Evolutionary conservation across 2,888 invertebrate species (phyloP), one percentile per base, ranked within the genome.

Genomic region (Notocelia uddmanniana): DNA sequence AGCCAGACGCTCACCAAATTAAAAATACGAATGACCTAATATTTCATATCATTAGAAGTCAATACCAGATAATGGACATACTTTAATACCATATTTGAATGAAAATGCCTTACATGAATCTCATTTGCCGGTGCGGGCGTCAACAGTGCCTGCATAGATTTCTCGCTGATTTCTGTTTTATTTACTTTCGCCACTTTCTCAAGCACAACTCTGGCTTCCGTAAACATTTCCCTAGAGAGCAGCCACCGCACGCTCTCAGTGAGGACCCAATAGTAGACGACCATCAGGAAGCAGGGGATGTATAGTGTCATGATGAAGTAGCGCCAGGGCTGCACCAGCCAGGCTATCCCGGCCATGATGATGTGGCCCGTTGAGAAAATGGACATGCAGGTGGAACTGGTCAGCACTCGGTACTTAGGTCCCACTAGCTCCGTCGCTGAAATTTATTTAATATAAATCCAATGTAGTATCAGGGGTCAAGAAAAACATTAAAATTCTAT

Each of bases 191-290:
- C 95, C 0, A 96, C 95, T 75, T 92, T 95, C 18, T 93, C 90
- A 50, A 96, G 85, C 8, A 96, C 94, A 9, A 81, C 82, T 75
- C 94, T 95, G 0, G 96, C 97, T 76, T 95, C 94, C 0, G 94
- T 92, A 70, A 93, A 94, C 78, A 94, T 94, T 37, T 95, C 94
- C 76, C 96, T 96, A 1, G 96, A 95, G 11, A 97, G 86, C 19
- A 97, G 92, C 97, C 97, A 97, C 74, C 97, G 94, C 13, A 96
- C 94, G 52, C 96, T 96, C 88, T 97, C 97, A 0, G 86, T 79
- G 10, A 92, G 75, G 15, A 96, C 77, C 95, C 96, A 96, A 77
- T 95, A 95, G 82, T 96, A 96, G 5, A 92, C 81, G 54, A 97
- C 81, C 66, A 96, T 92, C 0, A 96, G 83, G 68, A 97, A 88